phyloP scores from a whole-genome alignment of 1,140 invertebrate species.

The Hesperophylax magnus region DNA sequence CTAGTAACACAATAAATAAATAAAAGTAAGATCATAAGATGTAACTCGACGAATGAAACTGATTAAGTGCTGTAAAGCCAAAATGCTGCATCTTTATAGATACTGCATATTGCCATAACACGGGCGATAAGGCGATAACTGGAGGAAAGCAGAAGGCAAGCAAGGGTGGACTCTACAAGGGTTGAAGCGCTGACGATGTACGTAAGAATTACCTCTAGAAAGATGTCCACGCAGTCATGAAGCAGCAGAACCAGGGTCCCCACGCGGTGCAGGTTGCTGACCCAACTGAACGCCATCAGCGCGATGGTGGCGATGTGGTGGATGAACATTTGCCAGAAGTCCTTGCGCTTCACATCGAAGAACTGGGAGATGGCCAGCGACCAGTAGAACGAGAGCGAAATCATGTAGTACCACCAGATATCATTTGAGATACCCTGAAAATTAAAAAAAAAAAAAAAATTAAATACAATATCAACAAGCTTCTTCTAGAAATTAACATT shows the following conservation, averaged over 20 bases:
- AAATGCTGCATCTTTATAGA: too few species aligned
- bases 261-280: constrained; percentile 93
- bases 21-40: too few species aligned
- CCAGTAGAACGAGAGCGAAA: constrained; percentile 96
- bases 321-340: constrained; percentile 99
- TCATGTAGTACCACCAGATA: constrained; percentile 97
- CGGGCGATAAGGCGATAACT: too few species aligned
- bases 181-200: neutral
- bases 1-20: too few species aligned
- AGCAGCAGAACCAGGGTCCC: constrained; percentile 92
- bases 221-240: constrained; percentile 96
- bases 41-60: too few species aligned
- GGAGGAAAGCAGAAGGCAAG: too few species aligned
- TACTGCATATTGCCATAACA: too few species aligned
- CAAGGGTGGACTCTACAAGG: too few species aligned
- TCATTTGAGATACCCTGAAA: constrained; percentile 77
- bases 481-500: too few species aligned
- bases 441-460: neutral
- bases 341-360: constrained; percentile 92
- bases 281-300: constrained; percentile 93
- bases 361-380: constrained; percentile 94
- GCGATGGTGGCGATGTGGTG: constrained; percentile 95
- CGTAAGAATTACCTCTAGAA: constrained; percentile 84
- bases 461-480: too few species aligned
- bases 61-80: too few species aligned